Evolutionary conservation across 2,113 vertebrate genomes (phyloP).

Genomic region (Crotophaga sulcirostris): DNA sequence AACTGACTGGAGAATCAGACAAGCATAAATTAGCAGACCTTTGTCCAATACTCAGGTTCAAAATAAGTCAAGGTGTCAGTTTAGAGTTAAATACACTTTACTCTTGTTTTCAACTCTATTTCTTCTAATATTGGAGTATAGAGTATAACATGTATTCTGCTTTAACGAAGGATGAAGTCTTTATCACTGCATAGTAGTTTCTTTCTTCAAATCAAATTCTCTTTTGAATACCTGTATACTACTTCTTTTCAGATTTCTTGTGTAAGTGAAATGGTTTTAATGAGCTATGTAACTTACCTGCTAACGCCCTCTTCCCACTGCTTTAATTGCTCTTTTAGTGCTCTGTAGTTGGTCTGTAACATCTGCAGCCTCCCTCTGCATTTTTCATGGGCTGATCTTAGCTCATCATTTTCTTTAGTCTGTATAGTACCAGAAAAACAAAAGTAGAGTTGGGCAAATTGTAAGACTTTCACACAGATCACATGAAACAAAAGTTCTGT

Average conservation of each 20-base stretch:
- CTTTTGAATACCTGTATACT: slow-evolving; percentile 50
- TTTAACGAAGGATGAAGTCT: slow-evolving; percentile 31
- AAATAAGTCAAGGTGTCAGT: not conserved
- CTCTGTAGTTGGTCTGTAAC: slow-evolving; percentile 89
- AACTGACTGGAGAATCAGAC: not conserved
- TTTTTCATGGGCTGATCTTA: slow-evolving; percentile 84
- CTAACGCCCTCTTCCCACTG: slow-evolving; percentile 80
- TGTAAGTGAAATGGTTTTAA: slow-evolving; percentile 63
- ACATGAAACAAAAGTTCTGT: not conserved
- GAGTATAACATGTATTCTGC: not conserved
- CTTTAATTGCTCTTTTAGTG: slow-evolving; percentile 86
- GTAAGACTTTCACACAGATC: not conserved
- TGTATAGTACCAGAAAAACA: slow-evolving; percentile 69
- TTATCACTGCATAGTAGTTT: not conserved
- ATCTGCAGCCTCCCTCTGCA: slow-evolving; percentile 82
- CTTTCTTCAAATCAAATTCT: slow-evolving; percentile 46
- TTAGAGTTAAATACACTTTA: not conserved
- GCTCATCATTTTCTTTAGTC: slow-evolving; percentile 85
- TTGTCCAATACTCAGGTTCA: not conserved
- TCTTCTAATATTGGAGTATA: not conserved
- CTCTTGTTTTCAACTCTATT: not conserved
- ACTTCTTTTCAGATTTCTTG: slow-evolving; percentile 52
- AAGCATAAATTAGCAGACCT: not conserved
- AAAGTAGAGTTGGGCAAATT: slow-evolving; percentile 37
- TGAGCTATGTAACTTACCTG: slow-evolving; percentile 82